Base-by-base conservation (phyloP, 2,797 vertebrate species). In the Acanthornis magna region DNA sequence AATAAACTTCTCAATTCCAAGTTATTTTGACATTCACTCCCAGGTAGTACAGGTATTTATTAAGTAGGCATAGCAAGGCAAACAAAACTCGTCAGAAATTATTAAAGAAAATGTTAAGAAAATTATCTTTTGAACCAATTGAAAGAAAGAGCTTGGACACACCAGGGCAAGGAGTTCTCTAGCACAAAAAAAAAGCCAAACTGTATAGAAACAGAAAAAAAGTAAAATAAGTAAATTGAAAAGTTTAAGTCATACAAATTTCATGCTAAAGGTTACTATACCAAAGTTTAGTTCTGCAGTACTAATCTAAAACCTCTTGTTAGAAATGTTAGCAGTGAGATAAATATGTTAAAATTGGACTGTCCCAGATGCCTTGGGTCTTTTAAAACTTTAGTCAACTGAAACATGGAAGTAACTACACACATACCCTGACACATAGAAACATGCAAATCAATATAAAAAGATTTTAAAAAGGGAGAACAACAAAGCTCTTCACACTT, bases 291-390 rank as follows among this genome's bases (percentile, higher is more conserved):
- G 53, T 89, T 96, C 91, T 81, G 10, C 42, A 91, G 67, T 89
- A 90, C 65, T 94, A 94, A 91, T 89, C 58, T 93, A 95, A 96
- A 93, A 85, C 34, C 55, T 93, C 95, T 91, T 82, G 63, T 53
- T 94, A 84, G 70, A 96, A 95, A 95, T 38, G 12, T 74, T 89
- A 78, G 80, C 96, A 96, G 15, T 88, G 67, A 89, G 40, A 94
- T 65, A 96, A 93, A 87, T 76, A 81, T 84, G 27, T 93, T 89
- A 94, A 95, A 96, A 96, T 45, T 19, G 72, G 85, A 76, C 11
- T 95, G 91, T 65, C 66, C 63, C 81, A 96, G 51, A 92, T 61
- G 62, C 32, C 63, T 22, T 71, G 21, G 15, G 43, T 92, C 61
- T 85, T 81, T 66, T n/a, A 89, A 73, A 94, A 76, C 12, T 88